A percentile compares a stretch with the other conserved stretches of the same genome.
These are phyloP conservation scores for Ischnus inquisitorius DNA, from an alignment of 2,888 invertebrate species.

Conservation along the genomic window DNA sequence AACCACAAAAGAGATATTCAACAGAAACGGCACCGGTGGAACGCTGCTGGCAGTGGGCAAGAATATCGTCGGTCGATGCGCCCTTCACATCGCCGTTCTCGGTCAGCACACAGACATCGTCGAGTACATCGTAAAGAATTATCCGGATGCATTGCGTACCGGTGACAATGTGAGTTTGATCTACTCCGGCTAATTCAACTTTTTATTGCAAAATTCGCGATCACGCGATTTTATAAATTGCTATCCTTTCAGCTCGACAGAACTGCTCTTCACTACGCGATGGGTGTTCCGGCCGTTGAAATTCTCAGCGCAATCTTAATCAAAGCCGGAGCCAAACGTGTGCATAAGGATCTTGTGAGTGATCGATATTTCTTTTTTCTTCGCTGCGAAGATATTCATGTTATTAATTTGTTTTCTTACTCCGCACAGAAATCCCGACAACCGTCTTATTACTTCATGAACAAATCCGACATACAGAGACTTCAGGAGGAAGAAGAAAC, in stretches of 20 bases:
- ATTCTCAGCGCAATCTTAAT: slow-evolving; percentile 92
- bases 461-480: slow-evolving; percentile 94
- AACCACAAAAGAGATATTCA: slow-evolving; percentile 87
- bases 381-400: not conserved
- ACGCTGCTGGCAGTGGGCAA: slow-evolving; percentile 88
- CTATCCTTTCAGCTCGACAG: slow-evolving; percentile 90
- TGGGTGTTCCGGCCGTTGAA: slow-evolving; percentile 95
- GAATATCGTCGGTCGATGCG: slow-evolving; percentile 91
- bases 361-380: not conserved
- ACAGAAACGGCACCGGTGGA: slow-evolving; percentile 86
- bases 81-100: slow-evolving; percentile 95
- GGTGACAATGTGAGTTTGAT: slow-evolving; percentile 93
- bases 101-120: slow-evolving; percentile 94
- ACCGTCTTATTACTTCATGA: slow-evolving; percentile 97
- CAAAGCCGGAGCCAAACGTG: slow-evolving; percentile 93
- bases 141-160: slow-evolving; percentile 90
- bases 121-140: slow-evolving; percentile 90
- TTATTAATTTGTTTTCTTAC: slow-evolving; percentile 67
- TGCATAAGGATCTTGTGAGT: slow-evolving; percentile 92
- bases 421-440: slow-evolving; percentile 91
- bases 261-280: slow-evolving; percentile 95
- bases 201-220: not conserved
- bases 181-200: not conserved
- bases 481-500: slow-evolving; percentile 94
- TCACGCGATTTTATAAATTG: not conserved